Evolutionary conservation across 2,888 invertebrate species (phyloP), one percentile per base, ranked within the genome.

Genomic region (Spodoptera picta): DNA sequence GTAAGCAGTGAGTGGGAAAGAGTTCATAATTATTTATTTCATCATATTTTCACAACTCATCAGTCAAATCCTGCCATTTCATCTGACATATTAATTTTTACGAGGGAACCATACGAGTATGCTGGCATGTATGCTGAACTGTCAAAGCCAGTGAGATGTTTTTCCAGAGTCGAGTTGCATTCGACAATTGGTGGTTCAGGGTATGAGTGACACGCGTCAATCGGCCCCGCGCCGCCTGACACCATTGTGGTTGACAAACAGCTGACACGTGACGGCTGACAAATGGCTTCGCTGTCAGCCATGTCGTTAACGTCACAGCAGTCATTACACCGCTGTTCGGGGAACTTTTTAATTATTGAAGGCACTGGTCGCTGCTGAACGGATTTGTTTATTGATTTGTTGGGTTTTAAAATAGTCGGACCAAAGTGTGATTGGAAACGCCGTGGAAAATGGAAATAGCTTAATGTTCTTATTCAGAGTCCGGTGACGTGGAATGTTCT

Each of bases 191-290:
- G 24, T 78, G 64, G 75, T 83, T 80, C 44, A 58, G 45, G 46
- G 47, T 54, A 49, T 65, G 81, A 80, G 80, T 88, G 92, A 86
- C 91, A 85, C 82, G 83, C 88, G 89, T 92, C 92, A 90, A 87
- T 91, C 91, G 88, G 79, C 81, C 85, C 73, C 83, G 83, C 88
- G 75, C 87, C 83, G 88, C 87, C 89, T 89, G 92, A 90, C 91
- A 92, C 91, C 91, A 90, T 90, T 90, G 88, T 84, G 82, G 81
- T 83, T 86, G 90, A 91, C 91, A 88, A 83, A 83, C 85, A 80
- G 82, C 84, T 86, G 89, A 90, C 89, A 90, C 86, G 87, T 87
- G 89, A 87, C 89, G 81, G 82, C 81, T 87, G 91, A 91, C 90
- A 91, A 91, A 90, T 88, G 89, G 82, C 83, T 80, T 67, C 77